These are phyloP conservation scores for Drosophila rellima DNA, from an alignment of 2,888 invertebrate species.

Conservation along the genomic window DNA sequence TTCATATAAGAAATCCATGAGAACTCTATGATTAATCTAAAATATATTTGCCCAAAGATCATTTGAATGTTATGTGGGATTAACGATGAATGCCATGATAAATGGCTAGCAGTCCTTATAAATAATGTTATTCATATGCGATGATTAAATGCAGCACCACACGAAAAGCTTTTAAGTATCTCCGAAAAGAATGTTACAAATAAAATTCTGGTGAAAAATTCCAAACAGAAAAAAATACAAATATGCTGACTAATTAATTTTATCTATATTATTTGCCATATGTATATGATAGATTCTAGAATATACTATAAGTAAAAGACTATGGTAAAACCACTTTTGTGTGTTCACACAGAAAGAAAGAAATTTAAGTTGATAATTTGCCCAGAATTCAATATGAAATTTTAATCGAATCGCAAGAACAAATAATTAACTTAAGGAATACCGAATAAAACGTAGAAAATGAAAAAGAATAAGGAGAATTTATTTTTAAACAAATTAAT, in stretches of 20 bases:
- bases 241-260: conserved; percentile 22
- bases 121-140: conserved; percentile 32
- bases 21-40: conserved; percentile 7
- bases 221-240: conserved; percentile 14
- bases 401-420: conserved; percentile 51
- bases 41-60: conserved; percentile 28
- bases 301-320: conserved; percentile 2
- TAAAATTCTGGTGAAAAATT: background rate
- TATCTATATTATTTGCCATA: background rate
- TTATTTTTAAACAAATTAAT: conserved; percentile 81
- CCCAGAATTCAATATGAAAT: conserved; percentile 18
- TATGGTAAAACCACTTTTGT: conserved; percentile 1
- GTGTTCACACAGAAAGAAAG: background rate
- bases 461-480: conserved; percentile 30
- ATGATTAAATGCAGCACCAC: conserved; percentile 26
- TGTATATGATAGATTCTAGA: background rate
- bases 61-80: conserved; percentile 29
- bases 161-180: conserved; percentile 3
- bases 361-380: conserved; percentile 20
- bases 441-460: conserved; percentile 19
- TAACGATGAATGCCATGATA: conserved; percentile 9
- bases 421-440: conserved; percentile 26
- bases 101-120: conserved; percentile 24
- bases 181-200: background rate
- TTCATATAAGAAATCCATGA: background rate